Percentiles rank a stretch among this genome's conserved stretches.
phyloP scores from a whole-genome alignment of 2,888 invertebrate genomes.

The Chromoteleia sp. region DNA sequence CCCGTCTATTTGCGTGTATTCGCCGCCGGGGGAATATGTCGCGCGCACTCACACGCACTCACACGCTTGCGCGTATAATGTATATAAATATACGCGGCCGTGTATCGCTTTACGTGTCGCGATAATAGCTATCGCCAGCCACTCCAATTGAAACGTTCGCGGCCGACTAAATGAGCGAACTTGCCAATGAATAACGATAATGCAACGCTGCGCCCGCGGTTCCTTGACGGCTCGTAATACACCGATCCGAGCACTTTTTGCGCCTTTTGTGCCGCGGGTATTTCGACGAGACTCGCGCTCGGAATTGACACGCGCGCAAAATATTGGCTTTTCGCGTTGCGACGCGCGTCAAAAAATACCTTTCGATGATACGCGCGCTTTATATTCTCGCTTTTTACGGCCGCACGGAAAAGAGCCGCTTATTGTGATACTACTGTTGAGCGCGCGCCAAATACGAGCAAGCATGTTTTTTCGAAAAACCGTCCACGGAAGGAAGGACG shows the following conservation, averaged over 20 bases:
- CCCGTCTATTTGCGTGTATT: slow-evolving; percentile 57
- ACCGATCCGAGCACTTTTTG: neutral
- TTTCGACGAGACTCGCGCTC: slow-evolving; percentile 7
- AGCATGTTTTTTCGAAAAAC: too few species aligned
- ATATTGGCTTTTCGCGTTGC: slow-evolving; percentile 14
- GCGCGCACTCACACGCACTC: slow-evolving; percentile 39
- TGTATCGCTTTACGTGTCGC: slow-evolving; percentile 66
- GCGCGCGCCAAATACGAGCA: slow-evolving; percentile 3
- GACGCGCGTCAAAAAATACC: slow-evolving; percentile 5
- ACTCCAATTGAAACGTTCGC: slow-evolving; percentile 68
- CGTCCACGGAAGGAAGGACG: too few species aligned
- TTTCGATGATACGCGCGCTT: slow-evolving; percentile 7
- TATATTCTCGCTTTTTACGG: slow-evolving; percentile 16
- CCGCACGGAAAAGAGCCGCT: slow-evolving; percentile 3
- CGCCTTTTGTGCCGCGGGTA: neutral
- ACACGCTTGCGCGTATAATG: slow-evolving; percentile 48
- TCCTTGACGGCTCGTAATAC: slow-evolving; percentile 14
- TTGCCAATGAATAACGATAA: slow-evolving; percentile 66
- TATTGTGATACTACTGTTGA: slow-evolving; percentile 23
- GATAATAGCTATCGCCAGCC: slow-evolving; percentile 64
- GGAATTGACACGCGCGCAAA: neutral
- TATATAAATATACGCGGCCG: slow-evolving; percentile 45
- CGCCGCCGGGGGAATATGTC: slow-evolving; percentile 55
- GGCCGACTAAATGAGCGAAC: slow-evolving; percentile 60
- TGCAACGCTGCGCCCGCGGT: slow-evolving; percentile 30